Evolutionary conservation across 1,140 invertebrate species (phyloP).

Genomic region (Drosophila rhopaloa): DNA sequence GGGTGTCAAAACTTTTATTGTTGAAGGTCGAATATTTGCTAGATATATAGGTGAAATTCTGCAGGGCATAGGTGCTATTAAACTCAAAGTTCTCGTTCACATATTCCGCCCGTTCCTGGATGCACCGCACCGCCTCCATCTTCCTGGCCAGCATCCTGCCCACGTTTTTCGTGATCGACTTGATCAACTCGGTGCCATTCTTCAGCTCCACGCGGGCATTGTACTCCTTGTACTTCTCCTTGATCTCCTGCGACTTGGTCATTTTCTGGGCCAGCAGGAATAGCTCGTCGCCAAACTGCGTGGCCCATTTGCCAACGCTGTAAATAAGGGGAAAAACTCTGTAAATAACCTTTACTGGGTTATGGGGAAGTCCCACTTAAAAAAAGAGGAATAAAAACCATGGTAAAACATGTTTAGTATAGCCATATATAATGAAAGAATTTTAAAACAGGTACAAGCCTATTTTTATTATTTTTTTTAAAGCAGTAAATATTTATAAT

Average conservation of each 20-base stretch:
- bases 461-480: too few species aligned
- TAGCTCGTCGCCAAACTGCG: slow-evolving; percentile 87
- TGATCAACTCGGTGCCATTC: slow-evolving; percentile 90
- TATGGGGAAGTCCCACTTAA: neutral
- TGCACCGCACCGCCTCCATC: slow-evolving; percentile 92
- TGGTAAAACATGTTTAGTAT: too few species aligned
- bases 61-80: slow-evolving; percentile 77
- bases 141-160: slow-evolving; percentile 91
- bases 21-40: slow-evolving; percentile 88
- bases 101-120: slow-evolving; percentile 89
- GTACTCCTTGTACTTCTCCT: slow-evolving; percentile 89
- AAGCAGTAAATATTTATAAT: too few species aligned
- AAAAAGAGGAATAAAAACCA: too few species aligned
- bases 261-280: slow-evolving; percentile 87
- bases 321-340: neutral
- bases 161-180: slow-evolving; percentile 90
- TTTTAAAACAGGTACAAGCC: too few species aligned
- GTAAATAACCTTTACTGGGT: neutral
- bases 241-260: slow-evolving; percentile 87
- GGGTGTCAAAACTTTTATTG: slow-evolving; percentile 55
- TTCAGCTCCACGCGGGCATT: slow-evolving; percentile 91
- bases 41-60: slow-evolving; percentile 88
- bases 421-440: too few species aligned
- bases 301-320: slow-evolving; percentile 87
- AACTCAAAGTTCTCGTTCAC: slow-evolving; percentile 87